These are phyloP conservation scores for Ectropis crepuscularia DNA, from an alignment of 2,888 invertebrate genomes.

Conservation along the genomic window DNA sequence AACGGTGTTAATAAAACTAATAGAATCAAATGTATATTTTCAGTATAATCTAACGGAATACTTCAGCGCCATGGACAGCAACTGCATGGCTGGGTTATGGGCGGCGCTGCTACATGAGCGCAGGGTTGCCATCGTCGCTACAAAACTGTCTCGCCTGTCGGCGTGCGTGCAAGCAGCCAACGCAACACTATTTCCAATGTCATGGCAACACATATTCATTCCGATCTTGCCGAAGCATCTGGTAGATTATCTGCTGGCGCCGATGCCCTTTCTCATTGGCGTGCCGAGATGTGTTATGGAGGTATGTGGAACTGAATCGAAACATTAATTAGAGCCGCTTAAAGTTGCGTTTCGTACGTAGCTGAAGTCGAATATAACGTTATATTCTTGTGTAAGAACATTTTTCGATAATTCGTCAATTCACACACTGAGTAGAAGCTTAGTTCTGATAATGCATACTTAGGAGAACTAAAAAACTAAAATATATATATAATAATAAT, in stretches of 20 bases:
- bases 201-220: conserved; percentile 99
- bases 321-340: too few relatives aligned
- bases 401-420: too few relatives aligned
- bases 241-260: conserved; percentile 95
- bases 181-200: conserved; percentile 98
- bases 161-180: conserved; percentile 98
- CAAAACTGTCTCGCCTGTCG: conserved; percentile 94
- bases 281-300: conserved; percentile 94
- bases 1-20: background rate
- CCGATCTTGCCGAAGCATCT: conserved; percentile 96
- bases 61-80: conserved; percentile 97
- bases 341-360: too few relatives aligned
- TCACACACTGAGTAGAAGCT: too few relatives aligned
- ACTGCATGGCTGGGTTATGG: conserved; percentile 98
- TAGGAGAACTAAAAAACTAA: too few relatives aligned
- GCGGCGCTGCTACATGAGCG: conserved; percentile 98
- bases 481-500: too few relatives aligned
- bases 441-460: too few relatives aligned
- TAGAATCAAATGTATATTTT: conserved; percentile 47
- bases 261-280: conserved; percentile 99
- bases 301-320: conserved; percentile 71
- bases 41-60: conserved; percentile 98
- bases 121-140: conserved; percentile 96
- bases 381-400: too few relatives aligned
- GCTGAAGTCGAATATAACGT: too few relatives aligned